Evolutionary conservation across 1,140 invertebrate species (phyloP).

Genomic region (Mactra quadrangularis): DNA sequence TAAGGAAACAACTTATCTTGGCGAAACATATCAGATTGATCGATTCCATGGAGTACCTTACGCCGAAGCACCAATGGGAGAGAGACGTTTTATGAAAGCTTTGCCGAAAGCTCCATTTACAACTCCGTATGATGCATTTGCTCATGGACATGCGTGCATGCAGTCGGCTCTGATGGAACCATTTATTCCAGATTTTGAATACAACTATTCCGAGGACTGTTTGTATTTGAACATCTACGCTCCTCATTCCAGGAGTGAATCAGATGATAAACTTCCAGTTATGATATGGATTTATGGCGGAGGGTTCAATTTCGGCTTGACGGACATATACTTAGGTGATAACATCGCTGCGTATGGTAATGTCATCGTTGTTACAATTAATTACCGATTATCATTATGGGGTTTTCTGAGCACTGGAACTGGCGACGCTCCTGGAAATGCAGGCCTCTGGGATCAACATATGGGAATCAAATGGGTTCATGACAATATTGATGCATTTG

Average conservation of each 20-base stretch:
- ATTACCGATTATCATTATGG: constrained; percentile 92
- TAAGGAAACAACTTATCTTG: constrained; percentile 86
- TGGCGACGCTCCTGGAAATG: constrained; percentile 72
- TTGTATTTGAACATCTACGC: constrained; percentile 94
- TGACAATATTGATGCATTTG: constrained; percentile 89
- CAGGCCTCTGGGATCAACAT: constrained; percentile 86
- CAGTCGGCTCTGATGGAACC: too few species aligned
- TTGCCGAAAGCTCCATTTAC: background rate
- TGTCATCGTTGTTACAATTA: constrained; percentile 89
- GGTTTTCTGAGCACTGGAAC: constrained; percentile 87
- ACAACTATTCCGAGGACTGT: constrained; percentile 91
- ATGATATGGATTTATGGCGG: constrained; percentile 98
- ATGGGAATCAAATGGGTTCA: constrained; percentile 89
- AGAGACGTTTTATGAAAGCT: constrained; percentile 28
- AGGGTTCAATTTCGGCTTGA: constrained; percentile 93
- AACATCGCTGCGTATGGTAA: constrained; percentile 90
- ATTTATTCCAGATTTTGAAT: too few species aligned
- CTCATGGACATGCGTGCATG: background rate
- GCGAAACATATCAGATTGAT: background rate
- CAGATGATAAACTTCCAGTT: constrained; percentile 86
- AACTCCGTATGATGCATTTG: constrained; percentile 1
- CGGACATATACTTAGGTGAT: constrained; percentile 95
- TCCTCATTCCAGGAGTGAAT: constrained; percentile 88
- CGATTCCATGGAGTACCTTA: constrained; percentile 20
- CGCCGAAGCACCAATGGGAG: constrained; percentile 22